Evolutionary conservation across 2,888 invertebrate genomes (phyloP), one percentile per base, ranked within the genome.

Genomic region (Leptura quadrifasciata): DNA sequence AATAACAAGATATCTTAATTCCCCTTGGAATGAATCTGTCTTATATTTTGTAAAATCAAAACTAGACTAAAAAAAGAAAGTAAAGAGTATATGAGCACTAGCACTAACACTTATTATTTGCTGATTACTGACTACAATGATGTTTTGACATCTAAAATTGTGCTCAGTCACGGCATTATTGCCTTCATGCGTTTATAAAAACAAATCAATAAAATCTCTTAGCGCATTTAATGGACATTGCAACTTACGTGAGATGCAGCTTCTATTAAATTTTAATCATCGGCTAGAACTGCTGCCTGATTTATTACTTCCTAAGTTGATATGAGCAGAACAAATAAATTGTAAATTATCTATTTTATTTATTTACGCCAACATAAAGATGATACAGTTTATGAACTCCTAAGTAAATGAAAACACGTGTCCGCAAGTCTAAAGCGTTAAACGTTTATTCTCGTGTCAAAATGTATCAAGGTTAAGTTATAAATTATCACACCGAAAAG

Each of bases 401-500:
- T 47, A 47, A 47, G 47, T n/a, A 47, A 47, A 47, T 15, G 47
- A 47, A 47, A 47, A 2, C 47, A 47, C 47, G 47, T 47, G 47
- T n/a, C 47, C 47, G 47, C 47, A 1, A 15, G 47, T 47, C 47
- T 47, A n/a, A 47, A 4, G 12, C 39, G 12, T n/a, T 47, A 47
- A 47, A 47, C n/a, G 47, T 47, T 47, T 47, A 47, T 47, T 5
- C n/a, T 47, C 47, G 47, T n/a, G 47, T 47, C n/a, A 47, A 47
- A 47, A 47, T 6, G 47, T 47, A 47, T 47, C 47, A 47, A 47
- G 47, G 47, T 47, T 47, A n/a, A 47, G 47, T 47, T 47, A n/a
- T 47, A 47, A 47, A 47, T 47, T 47, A 47, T 47, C n/a, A 47
- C 47, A 5, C 1, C 47, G 2, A n/a, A 47, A 47, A 47, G 39